A percentile compares a stretch with the other conserved stretches of the same genome.
These are phyloP conservation scores for Stomatorhinus ivindoensis DNA, from an alignment of 2,113 vertebrate species.

Conservation along the genomic window DNA sequence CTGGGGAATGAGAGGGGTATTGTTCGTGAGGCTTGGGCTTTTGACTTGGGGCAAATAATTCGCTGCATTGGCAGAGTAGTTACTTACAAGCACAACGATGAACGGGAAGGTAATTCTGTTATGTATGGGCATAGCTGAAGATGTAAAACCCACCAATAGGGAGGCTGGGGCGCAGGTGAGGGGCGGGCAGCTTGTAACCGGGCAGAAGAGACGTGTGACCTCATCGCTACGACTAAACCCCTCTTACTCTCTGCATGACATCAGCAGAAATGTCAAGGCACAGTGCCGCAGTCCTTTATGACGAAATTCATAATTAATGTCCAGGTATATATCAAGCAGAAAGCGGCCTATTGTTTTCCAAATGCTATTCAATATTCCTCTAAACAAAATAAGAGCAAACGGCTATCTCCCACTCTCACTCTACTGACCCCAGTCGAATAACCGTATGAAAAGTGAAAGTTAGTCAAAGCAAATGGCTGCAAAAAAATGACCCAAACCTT, in stretches of 20 bases:
- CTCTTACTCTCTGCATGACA: background rate
- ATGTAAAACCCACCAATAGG: background rate
- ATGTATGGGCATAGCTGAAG: background rate
- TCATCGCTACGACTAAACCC: background rate
- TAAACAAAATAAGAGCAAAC: background rate
- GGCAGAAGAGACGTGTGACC: background rate
- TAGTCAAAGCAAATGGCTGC: background rate
- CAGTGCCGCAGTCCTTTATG: background rate
- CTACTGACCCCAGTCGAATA: background rate
- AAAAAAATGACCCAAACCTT: background rate
- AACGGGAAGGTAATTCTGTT: background rate
- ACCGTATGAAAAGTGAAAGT: background rate
- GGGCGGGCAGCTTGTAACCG: background rate
- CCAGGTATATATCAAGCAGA: background rate
- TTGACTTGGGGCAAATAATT: background rate
- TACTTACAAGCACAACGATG: background rate
- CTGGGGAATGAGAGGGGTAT: background rate
- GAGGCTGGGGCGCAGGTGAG: background rate
- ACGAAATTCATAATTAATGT: background rate
- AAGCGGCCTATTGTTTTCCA: background rate
- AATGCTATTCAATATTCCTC: background rate
- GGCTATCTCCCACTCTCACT: background rate
- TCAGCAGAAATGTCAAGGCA: background rate
- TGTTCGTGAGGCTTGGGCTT: background rate
- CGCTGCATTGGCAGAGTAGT: background rate